Evolutionary conservation across 1,140 invertebrate species (phyloP).

Genomic region (Halyomorpha halys): DNA sequence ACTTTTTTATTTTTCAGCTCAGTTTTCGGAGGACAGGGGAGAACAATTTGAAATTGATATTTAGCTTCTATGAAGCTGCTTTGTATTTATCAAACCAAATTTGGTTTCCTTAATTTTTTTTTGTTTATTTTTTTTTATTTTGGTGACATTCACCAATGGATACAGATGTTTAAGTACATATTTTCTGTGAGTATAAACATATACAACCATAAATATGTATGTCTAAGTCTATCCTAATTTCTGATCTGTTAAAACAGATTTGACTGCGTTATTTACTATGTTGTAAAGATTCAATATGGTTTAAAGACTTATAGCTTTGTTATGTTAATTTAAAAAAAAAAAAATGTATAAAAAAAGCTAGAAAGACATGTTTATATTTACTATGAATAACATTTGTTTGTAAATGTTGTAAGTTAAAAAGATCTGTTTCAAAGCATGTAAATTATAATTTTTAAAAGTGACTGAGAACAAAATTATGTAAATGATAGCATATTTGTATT

Average conservation of each 20-base stretch:
- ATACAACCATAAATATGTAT: not conserved
- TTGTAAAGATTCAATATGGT: too few relatives aligned
- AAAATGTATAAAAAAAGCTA: too few relatives aligned
- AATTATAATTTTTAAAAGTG: too few relatives aligned
- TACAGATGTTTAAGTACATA: not conserved
- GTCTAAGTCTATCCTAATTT: not conserved
- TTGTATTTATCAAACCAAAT: conserved; percentile 2
- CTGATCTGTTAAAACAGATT: conserved; percentile 4
- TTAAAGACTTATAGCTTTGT: too few relatives aligned
- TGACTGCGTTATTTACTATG: not conserved
- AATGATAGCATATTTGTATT: too few relatives aligned
- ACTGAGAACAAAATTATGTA: too few relatives aligned
- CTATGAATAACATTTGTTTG: too few relatives aligned
- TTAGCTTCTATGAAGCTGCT: conserved; percentile 26
- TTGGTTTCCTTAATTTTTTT: not conserved
- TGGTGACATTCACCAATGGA: conserved; percentile 16
- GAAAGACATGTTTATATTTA: too few relatives aligned
- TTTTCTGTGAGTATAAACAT: not conserved
- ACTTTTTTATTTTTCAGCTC: conserved; percentile 22
- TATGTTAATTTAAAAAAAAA: too few relatives aligned
- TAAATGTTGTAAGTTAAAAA: too few relatives aligned
- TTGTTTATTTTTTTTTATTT: conserved; percentile 7
- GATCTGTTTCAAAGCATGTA: too few relatives aligned
- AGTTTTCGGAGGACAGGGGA: conserved; percentile 22
- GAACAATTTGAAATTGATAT: conserved; percentile 30